A percentile compares a stretch with the other conserved stretches of the same genome.
phyloP scores from a whole-genome alignment of 2,113 vertebrate genomes.

The Glaucomys volans region DNA sequence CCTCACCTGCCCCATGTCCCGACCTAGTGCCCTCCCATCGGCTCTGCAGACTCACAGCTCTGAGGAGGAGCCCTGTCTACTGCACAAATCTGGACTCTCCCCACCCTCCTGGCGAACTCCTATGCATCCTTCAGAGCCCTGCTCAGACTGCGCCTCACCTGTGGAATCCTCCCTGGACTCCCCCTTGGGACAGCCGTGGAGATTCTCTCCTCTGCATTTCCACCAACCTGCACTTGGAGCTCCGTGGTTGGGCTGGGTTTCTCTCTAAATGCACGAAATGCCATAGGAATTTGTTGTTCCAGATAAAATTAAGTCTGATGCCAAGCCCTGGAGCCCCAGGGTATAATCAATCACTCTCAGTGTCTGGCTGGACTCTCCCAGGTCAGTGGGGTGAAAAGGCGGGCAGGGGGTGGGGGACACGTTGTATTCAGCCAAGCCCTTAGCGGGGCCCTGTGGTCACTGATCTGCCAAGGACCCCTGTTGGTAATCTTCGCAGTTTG shows the following conservation, averaged over 20 bases:
- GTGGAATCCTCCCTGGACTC: background rate
- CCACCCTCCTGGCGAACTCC: background rate
- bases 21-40: background rate
- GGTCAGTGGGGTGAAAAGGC: background rate
- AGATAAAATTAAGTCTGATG: background rate
- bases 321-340: background rate
- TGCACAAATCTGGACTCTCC: background rate
- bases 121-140: background rate
- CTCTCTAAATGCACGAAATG: background rate
- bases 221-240: background rate
- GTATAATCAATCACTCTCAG: background rate
- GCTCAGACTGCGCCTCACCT: background rate
- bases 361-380: background rate
- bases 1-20: no score
- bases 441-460: background rate
- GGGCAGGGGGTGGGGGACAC: fast-evolving
- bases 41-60: background rate
- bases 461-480: background rate
- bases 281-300: background rate
- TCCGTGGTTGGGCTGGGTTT: background rate
- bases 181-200: background rate
- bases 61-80: background rate
- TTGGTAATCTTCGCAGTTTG: background rate
- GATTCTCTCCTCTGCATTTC: background rate
- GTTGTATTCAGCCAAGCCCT: background rate